These are phyloP conservation scores for Hozukius guyotensis DNA, from an alignment of 2,797 vertebrate species.

Conservation along the genomic window DNA sequence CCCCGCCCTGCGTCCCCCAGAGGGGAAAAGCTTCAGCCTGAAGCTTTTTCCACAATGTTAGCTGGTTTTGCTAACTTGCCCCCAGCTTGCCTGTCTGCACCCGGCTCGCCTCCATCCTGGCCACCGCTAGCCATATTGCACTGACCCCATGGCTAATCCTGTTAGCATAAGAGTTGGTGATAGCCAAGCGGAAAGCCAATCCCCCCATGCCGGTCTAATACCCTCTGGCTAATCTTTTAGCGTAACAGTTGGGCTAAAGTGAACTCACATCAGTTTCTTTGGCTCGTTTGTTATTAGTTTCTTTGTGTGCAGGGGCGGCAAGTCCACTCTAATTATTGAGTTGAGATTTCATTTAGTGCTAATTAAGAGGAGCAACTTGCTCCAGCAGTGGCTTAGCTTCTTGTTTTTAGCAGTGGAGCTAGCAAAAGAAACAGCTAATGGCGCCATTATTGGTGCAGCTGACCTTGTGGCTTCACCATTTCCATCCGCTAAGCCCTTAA, in stretches of 20 bases:
- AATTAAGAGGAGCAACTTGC: slow-evolving; percentile 45
- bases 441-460: slow-evolving; percentile 56
- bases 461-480: slow-evolving; percentile 59
- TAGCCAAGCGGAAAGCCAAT: slow-evolving; percentile 47
- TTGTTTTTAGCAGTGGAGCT: slow-evolving; percentile 38
- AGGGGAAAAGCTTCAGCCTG: slow-evolving; percentile 27
- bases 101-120: slow-evolving; percentile 24
- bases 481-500: slow-evolving; percentile 59
- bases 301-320: slow-evolving; percentile 12
- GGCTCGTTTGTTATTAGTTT: slow-evolving; percentile 31
- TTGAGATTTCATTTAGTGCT: slow-evolving; percentile 37
- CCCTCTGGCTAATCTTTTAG: slow-evolving; percentile 39
- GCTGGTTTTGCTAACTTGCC: slow-evolving; percentile 28
- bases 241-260: slow-evolving; percentile 44
- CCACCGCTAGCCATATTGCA: slow-evolving; percentile 39
- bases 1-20: neutral
- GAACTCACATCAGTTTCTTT: slow-evolving; percentile 38
- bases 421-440: slow-evolving; percentile 53
- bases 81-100: slow-evolving; percentile 26
- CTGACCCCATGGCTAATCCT: slow-evolving; percentile 62
- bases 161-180: slow-evolving; percentile 45
- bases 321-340: slow-evolving; percentile 34
- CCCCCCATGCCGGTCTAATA: slow-evolving; percentile 16
- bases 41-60: slow-evolving; percentile 24
- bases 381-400: slow-evolving; percentile 9